A percentile compares a stretch with the other conserved stretches of the same genome.
Evolutionary conservation across 92 coral and sea anemone species (phyloP).

Genomic region (Actinernus sp.): DNA sequence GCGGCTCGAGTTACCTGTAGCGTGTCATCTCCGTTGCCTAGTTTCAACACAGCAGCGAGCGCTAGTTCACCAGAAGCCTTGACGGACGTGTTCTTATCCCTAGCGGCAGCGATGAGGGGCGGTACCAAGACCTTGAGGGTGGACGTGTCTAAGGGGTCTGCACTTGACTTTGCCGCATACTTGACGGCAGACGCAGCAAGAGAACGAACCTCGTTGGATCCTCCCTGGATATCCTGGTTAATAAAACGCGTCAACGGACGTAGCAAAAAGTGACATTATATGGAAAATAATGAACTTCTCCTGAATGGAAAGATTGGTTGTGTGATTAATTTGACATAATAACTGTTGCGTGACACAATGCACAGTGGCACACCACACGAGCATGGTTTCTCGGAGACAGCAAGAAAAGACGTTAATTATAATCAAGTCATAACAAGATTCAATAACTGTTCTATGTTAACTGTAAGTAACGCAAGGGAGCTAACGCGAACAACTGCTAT

Average conservation of each 20-base stretch:
- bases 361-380: too few relatives aligned
- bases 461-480: too few relatives aligned
- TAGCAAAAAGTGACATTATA: too few relatives aligned
- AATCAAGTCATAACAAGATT: too few relatives aligned
- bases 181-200: constrained; percentile 78
- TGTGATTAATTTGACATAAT: too few relatives aligned
- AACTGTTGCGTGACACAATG: too few relatives aligned
- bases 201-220: constrained; percentile 75
- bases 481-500: too few relatives aligned
- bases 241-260: background rate
- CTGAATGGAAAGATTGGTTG: too few relatives aligned
- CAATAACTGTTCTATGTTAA: too few relatives aligned
- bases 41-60: constrained; percentile 74
- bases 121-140: constrained; percentile 75
- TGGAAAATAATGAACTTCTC: too few relatives aligned
- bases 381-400: too few relatives aligned
- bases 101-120: constrained; percentile 65
- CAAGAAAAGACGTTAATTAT: too few relatives aligned
- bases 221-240: constrained; percentile 75
- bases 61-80: constrained; percentile 85
- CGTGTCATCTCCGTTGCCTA: constrained; percentile 68
- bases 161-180: constrained; percentile 67
- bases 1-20: constrained; percentile 81
- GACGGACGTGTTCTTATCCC: constrained; percentile 85
- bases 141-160: constrained; percentile 64